These are phyloP conservation scores for Morpho deidamia DNA, from an alignment of 2,888 invertebrate species.

Conservation along the genomic window DNA sequence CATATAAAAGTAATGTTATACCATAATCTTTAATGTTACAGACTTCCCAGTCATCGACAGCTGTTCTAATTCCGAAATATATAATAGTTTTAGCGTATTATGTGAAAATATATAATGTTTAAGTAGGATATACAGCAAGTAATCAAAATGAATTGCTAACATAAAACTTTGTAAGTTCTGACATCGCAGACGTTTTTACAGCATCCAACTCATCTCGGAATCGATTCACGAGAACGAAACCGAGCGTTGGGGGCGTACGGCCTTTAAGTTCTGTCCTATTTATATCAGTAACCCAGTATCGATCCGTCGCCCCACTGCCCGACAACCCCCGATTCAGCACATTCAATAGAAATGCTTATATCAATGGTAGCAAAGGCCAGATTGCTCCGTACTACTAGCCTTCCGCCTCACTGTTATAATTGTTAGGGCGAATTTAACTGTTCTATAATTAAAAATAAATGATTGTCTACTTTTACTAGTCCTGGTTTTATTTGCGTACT, in stretches of 20 bases:
- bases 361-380: conserved; percentile 37
- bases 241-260: conserved; percentile 46
- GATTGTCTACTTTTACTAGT: conserved; percentile 15
- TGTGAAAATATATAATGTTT: too few relatives aligned
- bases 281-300: conserved; percentile 69
- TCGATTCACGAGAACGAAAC: conserved; percentile 60
- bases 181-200: conserved; percentile 29
- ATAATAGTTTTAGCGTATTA: too few relatives aligned
- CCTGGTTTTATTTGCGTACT: conserved; percentile 3
- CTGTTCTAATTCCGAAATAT: too few relatives aligned
- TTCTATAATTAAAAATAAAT: conserved; percentile 34
- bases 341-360: conserved; percentile 46
- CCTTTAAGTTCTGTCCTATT: conserved; percentile 65
- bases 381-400: conserved; percentile 31
- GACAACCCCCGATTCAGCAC: conserved; percentile 49
- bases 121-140: too few relatives aligned
- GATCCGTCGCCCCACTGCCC: conserved; percentile 72
- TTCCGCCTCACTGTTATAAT: conserved; percentile 40
- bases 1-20: too few relatives aligned
- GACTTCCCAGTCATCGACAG: too few relatives aligned
- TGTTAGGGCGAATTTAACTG: conserved; percentile 44
- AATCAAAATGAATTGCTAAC: conserved; percentile 16
- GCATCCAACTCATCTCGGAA: conserved; percentile 41
- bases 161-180: conserved; percentile 13
- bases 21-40: too few relatives aligned